Percentiles rank a stretch among this genome's conserved stretches.
Evolutionary conservation across 2,113 vertebrate genomes (phyloP).

Genomic region (Anolis sagrei): DNA sequence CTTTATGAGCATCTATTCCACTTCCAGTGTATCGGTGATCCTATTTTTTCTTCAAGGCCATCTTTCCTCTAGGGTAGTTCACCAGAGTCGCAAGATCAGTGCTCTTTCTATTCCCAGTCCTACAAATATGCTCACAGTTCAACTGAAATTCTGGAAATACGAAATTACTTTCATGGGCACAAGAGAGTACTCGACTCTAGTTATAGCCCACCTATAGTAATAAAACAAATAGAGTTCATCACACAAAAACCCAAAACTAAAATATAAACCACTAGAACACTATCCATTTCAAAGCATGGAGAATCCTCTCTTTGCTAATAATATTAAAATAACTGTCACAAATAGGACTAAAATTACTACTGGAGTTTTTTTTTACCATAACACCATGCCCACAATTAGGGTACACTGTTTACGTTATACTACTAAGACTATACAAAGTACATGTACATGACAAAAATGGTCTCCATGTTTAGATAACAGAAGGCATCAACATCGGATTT

Average conservation of each 20-base stretch:
- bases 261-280: neutral
- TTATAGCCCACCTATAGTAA: neutral
- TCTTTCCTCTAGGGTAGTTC: neutral
- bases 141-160: neutral
- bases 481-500: no score
- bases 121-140: neutral
- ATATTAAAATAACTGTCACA: neutral
- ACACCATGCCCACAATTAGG: neutral
- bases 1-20: slow-evolving; percentile 13
- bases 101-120: neutral
- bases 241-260: neutral
- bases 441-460: neutral
- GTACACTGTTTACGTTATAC: neutral
- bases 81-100: slow-evolving; percentile 10
- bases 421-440: neutral
- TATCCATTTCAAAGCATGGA: neutral
- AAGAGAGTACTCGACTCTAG: neutral
- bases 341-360: neutral
- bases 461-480: neutral
- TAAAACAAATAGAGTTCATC: neutral
- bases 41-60: neutral
- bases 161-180: neutral
- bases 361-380: neutral
- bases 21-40: neutral
- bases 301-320: neutral